Evolutionary conservation across 2,888 invertebrate species (phyloP), one percentile per base, ranked within the genome.

Genomic region (Chalcosyrphus nemorum): DNA sequence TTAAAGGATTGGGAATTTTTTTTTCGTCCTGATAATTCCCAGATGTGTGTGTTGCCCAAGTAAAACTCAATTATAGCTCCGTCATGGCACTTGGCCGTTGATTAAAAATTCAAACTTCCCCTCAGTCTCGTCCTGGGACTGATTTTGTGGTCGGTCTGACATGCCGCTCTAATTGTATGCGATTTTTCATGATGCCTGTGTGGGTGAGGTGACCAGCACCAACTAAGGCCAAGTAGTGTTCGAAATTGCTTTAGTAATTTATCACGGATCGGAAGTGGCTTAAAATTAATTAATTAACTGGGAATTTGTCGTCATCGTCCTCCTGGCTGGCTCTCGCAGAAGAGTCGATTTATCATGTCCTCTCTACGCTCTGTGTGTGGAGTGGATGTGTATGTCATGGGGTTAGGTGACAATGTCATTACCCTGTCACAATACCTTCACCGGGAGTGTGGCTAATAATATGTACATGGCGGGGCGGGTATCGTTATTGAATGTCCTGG

Each of bases 271-370:
- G 50, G 56, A 82, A 41, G 61, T 66, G 71, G 63, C 72, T 68
- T 54, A 74, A 78, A 82, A 72, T 68, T 82, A 78, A 82, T 82
- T 82, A 82, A 78, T 82, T 82, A 78, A 72, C 78, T 61, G 59
- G 45, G 38, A 72, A 66, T 72, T 66, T 43, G 71, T 70, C 56
- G 71, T 65, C 65, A 59, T 66, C 45, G 61, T 77, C 77, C 66
- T 72, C n/a, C n/a, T n/a, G n/a, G n/a, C n/a, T n/a, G n/a, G 32
- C 63, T 13, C 54, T n/a, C 66, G 75, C 29, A 27, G 38, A 32
- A 32, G 3, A 56, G 56, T 54, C 75, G 32, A 75, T 81, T 75
- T 70, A 63, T 81, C 68, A 81, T 81, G 41, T 81, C 17, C 27
- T 24, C 9, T 17, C n/a, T n/a, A n/a, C n/a, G 41, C 66, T 32